phyloP scores from a whole-genome alignment of 1,140 invertebrate genomes.

The Drosophila prosaltans region DNA sequence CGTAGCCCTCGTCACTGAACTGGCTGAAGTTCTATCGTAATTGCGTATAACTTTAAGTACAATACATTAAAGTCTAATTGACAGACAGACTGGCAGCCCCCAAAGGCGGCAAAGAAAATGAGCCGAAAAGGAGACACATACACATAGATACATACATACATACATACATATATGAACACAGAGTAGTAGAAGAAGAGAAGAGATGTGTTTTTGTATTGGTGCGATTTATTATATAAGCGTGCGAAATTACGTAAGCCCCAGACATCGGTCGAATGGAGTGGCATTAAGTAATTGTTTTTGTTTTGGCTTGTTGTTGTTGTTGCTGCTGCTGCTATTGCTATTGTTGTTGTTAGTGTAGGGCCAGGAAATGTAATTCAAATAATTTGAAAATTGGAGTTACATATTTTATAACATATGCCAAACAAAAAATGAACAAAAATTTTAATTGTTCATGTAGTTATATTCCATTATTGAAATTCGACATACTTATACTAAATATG shows the following conservation, averaged over 20 bases:
- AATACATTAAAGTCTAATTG: constrained; percentile 78
- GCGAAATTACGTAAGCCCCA: constrained; percentile 67
- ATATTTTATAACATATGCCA: not conserved
- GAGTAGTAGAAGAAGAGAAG: constrained; percentile 20
- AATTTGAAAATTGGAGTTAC: not conserved
- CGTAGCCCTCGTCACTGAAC: not conserved
- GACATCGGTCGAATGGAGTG: constrained; percentile 52
- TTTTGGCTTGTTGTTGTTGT: not conserved
- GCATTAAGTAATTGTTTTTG: constrained; percentile 53
- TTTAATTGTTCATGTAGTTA: too few relatives aligned
- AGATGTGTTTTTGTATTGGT: constrained; percentile 39
- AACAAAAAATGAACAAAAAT: too few relatives aligned
- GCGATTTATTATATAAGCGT: constrained; percentile 58
- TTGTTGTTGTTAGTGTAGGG: not conserved
- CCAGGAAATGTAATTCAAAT: constrained; percentile 10
- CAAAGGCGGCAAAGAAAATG: constrained; percentile 21
- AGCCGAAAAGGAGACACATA: not conserved
- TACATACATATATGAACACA: not conserved
- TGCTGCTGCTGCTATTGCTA: not conserved
- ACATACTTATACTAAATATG: too few relatives aligned
- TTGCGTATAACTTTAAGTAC: constrained; percentile 77
- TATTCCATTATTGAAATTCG: too few relatives aligned
- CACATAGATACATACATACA: not conserved
- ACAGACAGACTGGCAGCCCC: constrained; percentile 71
- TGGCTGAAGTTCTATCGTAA: constrained; percentile 71